Conservation (phyloP, 2,888 invertebrate species). For the Branchipolynoe longqiensis region DNA sequence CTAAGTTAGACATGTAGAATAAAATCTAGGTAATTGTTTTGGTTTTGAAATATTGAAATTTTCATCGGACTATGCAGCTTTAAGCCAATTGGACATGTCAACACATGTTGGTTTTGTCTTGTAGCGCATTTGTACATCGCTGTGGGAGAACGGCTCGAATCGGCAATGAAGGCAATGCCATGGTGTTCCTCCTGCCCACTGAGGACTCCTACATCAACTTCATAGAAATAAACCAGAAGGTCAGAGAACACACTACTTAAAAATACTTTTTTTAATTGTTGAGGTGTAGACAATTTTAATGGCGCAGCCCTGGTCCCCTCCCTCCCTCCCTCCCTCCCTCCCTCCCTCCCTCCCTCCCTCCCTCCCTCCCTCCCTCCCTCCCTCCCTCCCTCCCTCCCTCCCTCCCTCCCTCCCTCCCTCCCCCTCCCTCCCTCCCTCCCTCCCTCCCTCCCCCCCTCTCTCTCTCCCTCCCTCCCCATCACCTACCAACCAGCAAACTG, state of each 20-base stretch:
- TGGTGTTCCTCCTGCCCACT: slow-evolving; percentile 91
- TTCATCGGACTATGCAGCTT: too few species aligned
- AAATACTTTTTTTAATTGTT: background rate
- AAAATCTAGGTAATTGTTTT: too few species aligned
- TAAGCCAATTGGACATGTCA: too few species aligned
- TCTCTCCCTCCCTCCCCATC: too few species aligned
- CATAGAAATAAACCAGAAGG: slow-evolving; percentile 93
- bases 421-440: too few species aligned
- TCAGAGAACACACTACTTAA: slow-evolving; percentile 77
- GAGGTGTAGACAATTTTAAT: background rate
- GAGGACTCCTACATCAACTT: slow-evolving; percentile 96
- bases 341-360: background rate
- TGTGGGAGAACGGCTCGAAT: slow-evolving; percentile 96
- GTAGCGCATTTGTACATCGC: slow-evolving; percentile 94
- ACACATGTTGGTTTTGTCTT: too few species aligned
- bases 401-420: background rate
- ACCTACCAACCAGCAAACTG: too few species aligned
- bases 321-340: background rate
- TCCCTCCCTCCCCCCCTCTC: too few species aligned
- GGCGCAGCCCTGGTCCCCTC: too few species aligned
- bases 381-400: background rate
- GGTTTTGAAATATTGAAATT: too few species aligned
- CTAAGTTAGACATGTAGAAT: too few species aligned
- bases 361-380: background rate
- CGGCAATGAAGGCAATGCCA: slow-evolving; percentile 92